Evolutionary conservation across 2,888 invertebrate species (phyloP), one percentile per base, ranked within the genome.

Genomic region (Ophion obscuratus): DNA sequence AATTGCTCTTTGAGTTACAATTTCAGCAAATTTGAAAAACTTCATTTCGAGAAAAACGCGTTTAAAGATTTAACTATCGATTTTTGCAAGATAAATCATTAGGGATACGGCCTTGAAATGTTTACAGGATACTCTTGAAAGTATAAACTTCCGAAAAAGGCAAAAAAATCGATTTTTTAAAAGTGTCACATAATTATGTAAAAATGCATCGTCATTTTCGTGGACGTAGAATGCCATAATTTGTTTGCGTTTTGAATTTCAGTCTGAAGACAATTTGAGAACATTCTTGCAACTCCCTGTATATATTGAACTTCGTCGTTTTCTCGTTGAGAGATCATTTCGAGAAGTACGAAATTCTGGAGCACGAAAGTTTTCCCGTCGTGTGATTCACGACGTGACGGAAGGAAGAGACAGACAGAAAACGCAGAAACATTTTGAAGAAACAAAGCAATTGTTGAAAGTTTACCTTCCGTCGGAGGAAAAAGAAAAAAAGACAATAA

Each of bases 381-480:
- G 59, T 31, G 61, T 36, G 82, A 83, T 85, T 71, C 47, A 73
- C 53, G 31, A 71, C 27, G 57, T 73, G 76, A 47, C 44, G 59
- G 31, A 74, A 53, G 57, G 24, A 62, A 70, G 74, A 75, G 64
- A 75, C 76, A 27, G 59, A 71, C 40, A 67, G 36, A 64, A 75
- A 75, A 81, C 36, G 47, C 79, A 47, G 67, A 82, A 76, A 80
- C 67, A 75, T 80, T 83, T 75, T 66, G 53, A 71, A 70, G 79
- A 79, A 82, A 80, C 80, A 82, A 79, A 73, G 75, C 78, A 83
- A 85, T 83, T 83, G 57, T 67, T 76, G 36, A 75, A 85, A 85
- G 82, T 85, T 82, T 79, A 27, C 71, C 24, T 24, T 59, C 24
- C 40, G 67, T 64, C 44, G 24, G n/a, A 9, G 67, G 20, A 57